phyloP scores from a whole-genome alignment of 2,797 vertebrate species.

The Lemur catta region DNA sequence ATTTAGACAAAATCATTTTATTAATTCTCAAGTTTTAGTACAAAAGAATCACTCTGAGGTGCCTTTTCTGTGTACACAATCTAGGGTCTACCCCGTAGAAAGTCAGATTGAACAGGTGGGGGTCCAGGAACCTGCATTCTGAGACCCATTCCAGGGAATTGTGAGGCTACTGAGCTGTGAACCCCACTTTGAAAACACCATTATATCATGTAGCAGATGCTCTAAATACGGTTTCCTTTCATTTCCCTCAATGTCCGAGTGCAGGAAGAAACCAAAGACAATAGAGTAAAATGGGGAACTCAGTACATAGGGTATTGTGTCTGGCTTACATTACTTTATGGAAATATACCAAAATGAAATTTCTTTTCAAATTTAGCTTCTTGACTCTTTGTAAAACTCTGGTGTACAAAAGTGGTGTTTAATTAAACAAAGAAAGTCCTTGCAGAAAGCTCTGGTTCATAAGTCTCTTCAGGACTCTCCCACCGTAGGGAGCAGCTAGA shows the following conservation, averaged over 20 bases:
- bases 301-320: not conserved
- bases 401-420: not conserved
- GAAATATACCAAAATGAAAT: not conserved
- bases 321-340: not conserved
- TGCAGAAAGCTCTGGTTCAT: not conserved
- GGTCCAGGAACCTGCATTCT: not conserved
- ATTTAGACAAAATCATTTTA: not conserved
- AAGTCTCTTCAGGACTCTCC: not conserved
- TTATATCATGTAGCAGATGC: not conserved
- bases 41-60: not conserved
- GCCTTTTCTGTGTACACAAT: not conserved
- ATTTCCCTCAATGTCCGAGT: not conserved
- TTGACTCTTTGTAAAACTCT: not conserved
- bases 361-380: conserved; percentile 36
- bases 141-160: not conserved
- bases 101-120: not conserved
- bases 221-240: not conserved
- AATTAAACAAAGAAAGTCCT: not conserved
- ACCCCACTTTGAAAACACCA: not conserved
- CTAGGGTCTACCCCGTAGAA: not conserved
- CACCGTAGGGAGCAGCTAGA: not conserved
- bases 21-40: not conserved
- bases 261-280: conserved; percentile 40
- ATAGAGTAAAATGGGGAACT: not conserved
- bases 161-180: not conserved